A percentile compares a stretch with the other conserved stretches of the same genome.
Evolutionary conservation across 2,113 vertebrate genomes (phyloP).

Genomic region (Carassius auratus): DNA sequence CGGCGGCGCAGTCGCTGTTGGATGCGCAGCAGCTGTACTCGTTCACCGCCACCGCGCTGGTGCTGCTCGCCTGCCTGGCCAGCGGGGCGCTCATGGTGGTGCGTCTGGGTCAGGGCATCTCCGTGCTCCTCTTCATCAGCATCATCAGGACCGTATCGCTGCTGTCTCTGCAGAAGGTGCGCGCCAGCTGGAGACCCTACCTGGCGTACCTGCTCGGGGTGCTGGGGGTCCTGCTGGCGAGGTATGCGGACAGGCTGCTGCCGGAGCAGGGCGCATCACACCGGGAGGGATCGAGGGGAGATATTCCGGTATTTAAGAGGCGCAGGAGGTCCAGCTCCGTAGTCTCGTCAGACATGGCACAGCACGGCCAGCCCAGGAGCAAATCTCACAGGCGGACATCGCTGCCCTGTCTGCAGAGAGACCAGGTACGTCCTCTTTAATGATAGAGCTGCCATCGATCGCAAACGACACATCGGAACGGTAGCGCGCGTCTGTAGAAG

Average conservation of each 20-base stretch:
- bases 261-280: conserved; percentile 74
- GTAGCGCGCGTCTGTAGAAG: too few relatives aligned
- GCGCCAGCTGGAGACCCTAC: conserved; percentile 89
- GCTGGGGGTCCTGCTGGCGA: conserved; percentile 86
- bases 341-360: conserved; percentile 89
- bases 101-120: conserved; percentile 82
- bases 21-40: conserved; percentile 81
- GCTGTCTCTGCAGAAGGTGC: conserved; percentile 84
- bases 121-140: conserved; percentile 86
- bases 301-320: conserved; percentile 82
- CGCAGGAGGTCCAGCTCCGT: conserved; percentile 92
- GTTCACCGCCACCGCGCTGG: conserved; percentile 76
- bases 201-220: conserved; percentile 86
- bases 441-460: conserved; percentile 4
- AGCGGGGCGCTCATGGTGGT: conserved; percentile 89
- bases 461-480: too few relatives aligned
- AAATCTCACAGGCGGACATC: conserved; percentile 93
- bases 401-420: conserved; percentile 93
- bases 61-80: conserved; percentile 86
- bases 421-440: conserved; percentile 84
- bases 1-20: conserved; percentile 79
- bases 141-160: conserved; percentile 82
- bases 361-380: conserved; percentile 81
- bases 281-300: conserved; percentile 79
- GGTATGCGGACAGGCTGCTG: conserved; percentile 84